These are phyloP conservation scores for Lamellibrachia luymesi DNA, from an alignment of 1,140 invertebrate species.

Conservation along the genomic window DNA sequence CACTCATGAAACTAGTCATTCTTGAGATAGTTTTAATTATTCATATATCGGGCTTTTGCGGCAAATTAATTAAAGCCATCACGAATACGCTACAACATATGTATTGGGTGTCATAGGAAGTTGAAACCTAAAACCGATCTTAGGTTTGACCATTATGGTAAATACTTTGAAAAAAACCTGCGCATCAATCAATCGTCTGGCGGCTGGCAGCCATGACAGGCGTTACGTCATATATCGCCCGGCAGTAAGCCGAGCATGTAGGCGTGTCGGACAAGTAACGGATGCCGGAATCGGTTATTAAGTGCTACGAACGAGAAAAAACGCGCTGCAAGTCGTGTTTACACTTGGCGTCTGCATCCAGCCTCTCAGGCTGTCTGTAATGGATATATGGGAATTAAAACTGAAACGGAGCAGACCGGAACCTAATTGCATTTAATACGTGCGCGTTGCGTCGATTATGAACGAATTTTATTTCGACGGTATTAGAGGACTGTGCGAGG, in stretches of 20 bases:
- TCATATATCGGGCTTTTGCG: neutral
- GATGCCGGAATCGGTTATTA: slow-evolving; percentile 1
- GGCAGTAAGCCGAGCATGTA: neutral
- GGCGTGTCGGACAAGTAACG: neutral
- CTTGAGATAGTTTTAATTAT: too few species aligned
- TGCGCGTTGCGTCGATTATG: neutral
- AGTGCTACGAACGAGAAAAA: slow-evolving; percentile 1
- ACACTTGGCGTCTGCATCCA: neutral
- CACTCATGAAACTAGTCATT: too few species aligned
- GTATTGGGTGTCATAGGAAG: neutral
- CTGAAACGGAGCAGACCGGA: neutral
- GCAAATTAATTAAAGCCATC: neutral
- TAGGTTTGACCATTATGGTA: neutral
- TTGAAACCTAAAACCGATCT: neutral
- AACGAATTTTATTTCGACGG: neutral
- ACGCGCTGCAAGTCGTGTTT: neutral
- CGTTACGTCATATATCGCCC: neutral
- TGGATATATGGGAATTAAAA: neutral
- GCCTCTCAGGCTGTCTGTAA: neutral
- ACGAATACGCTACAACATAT: neutral
- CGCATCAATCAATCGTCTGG: neutral
- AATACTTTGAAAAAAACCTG: neutral
- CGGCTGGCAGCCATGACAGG: neutral
- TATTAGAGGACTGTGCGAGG: too few species aligned
- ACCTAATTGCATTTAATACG: neutral